These are phyloP conservation scores for Apis mellifera DNA, from an alignment of 1,140 invertebrate genomes.

Conservation along the genomic window DNA sequence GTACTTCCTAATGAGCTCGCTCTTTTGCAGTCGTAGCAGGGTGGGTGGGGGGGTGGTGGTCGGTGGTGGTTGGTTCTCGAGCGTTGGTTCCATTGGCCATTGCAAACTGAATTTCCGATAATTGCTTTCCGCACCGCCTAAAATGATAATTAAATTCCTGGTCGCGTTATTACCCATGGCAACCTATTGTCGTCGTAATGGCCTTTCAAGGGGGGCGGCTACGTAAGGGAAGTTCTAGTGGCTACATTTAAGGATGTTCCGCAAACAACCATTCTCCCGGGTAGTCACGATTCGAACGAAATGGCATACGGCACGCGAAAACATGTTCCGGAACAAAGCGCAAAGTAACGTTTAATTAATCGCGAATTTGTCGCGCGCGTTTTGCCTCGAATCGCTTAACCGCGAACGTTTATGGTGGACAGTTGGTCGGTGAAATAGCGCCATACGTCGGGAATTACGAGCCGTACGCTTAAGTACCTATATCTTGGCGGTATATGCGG, in stretches of 20 bases:
- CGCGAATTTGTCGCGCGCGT: conserved; percentile 7
- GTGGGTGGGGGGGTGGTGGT: background rate
- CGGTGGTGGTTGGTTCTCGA: conserved; percentile 34
- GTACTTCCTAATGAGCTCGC: conserved; percentile 50
- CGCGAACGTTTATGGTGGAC: background rate
- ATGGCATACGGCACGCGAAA: background rate
- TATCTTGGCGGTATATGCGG: background rate
- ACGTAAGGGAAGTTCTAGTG: conserved; percentile 18
- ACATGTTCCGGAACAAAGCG: no score
- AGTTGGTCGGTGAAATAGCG: background rate
- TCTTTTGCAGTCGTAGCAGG: conserved; percentile 37
- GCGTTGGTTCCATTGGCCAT: conserved; percentile 70
- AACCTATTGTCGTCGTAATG: conserved; percentile 57
- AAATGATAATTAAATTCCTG: conserved; percentile 80
- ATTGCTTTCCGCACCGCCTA: conserved; percentile 77
- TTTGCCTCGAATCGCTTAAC: background rate
- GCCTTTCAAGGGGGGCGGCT: conserved; percentile 20
- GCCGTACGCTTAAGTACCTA: background rate
- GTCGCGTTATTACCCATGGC: conserved; percentile 61
- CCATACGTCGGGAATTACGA: background rate
- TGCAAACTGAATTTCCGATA: conserved; percentile 78
- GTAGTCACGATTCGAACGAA: background rate
- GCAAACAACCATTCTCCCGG: conserved; percentile 16
- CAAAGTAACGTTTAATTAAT: conserved; percentile 41
- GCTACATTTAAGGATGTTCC: conserved; percentile 46